Percentiles rank a stretch among this genome's conserved stretches.
Conservation (phyloP, 2,888 invertebrate species). For the Oscheius onirici region DNA sequence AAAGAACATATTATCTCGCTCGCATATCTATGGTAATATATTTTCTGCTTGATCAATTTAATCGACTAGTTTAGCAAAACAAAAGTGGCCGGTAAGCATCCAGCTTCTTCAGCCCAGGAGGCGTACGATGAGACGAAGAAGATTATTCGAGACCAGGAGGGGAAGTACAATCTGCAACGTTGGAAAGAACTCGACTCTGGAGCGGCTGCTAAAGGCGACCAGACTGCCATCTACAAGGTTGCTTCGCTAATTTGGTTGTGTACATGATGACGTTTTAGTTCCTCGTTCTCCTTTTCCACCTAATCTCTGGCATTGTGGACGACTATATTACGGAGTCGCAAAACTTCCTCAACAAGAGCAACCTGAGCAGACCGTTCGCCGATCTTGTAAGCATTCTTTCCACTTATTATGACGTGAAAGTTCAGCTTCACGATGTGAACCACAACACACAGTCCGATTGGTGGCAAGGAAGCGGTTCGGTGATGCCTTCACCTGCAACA, state of each 20-base stretch:
- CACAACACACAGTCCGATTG: neutral
- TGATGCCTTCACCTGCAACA: neutral
- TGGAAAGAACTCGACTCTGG: slow-evolving; percentile 10
- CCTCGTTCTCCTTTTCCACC: slow-evolving; percentile 9
- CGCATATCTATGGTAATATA: slow-evolving; percentile 3
- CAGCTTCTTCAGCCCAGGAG: neutral
- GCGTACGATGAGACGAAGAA: neutral
- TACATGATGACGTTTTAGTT: neutral
- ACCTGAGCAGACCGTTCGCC: neutral
- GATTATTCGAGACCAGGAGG: neutral
- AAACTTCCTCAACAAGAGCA: neutral
- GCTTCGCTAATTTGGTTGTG: neutral
- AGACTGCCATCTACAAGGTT: slow-evolving; percentile 19
- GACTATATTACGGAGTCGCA: slow-evolving; percentile 19
- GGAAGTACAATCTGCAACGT: neutral
- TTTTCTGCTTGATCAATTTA: neutral
- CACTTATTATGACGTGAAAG: neutral
- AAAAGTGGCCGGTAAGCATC: neutral
- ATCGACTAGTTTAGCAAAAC: neutral
- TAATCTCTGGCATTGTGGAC: neutral
- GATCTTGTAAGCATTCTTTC: neutral
- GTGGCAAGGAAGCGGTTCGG: slow-evolving; percentile 7
- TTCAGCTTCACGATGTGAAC: slow-evolving; percentile 12
- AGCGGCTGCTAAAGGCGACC: slow-evolving; percentile 8
- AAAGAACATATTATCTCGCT: slow-evolving; percentile 17